phyloP scores from a whole-genome alignment of 2,113 vertebrate species.

The Antigone vipio region DNA sequence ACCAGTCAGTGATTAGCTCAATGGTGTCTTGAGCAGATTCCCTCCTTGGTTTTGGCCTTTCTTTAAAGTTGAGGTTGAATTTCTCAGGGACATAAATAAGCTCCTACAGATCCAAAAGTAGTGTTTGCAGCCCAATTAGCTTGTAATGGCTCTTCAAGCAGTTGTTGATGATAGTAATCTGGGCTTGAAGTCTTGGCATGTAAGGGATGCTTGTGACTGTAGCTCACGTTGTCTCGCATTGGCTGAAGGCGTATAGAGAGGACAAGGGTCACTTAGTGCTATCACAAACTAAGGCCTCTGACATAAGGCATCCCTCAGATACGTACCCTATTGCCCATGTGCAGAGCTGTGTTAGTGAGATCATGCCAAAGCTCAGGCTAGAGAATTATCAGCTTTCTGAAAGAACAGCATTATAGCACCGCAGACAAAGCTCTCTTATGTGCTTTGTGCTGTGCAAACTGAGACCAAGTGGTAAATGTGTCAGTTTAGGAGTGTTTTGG shows the following conservation, averaged over 20 bases:
- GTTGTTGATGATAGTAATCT: conserved; percentile 46
- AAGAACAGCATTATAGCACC: conserved; percentile 40
- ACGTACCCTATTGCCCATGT: neutral
- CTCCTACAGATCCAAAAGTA: neutral
- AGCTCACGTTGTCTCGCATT: neutral
- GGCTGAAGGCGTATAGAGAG: neutral
- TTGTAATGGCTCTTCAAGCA: conserved; percentile 27
- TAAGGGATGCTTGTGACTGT: conserved; percentile 29
- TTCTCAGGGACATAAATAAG: conserved; percentile 17
- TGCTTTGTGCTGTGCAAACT: conserved; percentile 53
- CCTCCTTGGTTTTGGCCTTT: neutral
- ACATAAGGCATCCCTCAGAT: conserved; percentile 24
- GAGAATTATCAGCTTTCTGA: conserved; percentile 44
- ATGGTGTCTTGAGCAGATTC: neutral
- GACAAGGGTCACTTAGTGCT: conserved; percentile 26
- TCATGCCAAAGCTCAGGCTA: neutral
- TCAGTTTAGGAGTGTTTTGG: conserved; percentile 34
- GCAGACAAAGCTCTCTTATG: conserved; percentile 49
- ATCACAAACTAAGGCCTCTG: conserved; percentile 29
- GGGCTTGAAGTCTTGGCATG: conserved; percentile 29
- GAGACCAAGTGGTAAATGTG: conserved; percentile 47
- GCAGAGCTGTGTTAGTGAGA: conserved; percentile 15
- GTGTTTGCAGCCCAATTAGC: conserved; percentile 20
- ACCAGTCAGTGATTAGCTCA: neutral
- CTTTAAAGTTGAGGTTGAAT: conserved; percentile 1